Evolutionary conservation across 2,113 vertebrate species (phyloP).

Genomic region (Micromys minutus): DNA sequence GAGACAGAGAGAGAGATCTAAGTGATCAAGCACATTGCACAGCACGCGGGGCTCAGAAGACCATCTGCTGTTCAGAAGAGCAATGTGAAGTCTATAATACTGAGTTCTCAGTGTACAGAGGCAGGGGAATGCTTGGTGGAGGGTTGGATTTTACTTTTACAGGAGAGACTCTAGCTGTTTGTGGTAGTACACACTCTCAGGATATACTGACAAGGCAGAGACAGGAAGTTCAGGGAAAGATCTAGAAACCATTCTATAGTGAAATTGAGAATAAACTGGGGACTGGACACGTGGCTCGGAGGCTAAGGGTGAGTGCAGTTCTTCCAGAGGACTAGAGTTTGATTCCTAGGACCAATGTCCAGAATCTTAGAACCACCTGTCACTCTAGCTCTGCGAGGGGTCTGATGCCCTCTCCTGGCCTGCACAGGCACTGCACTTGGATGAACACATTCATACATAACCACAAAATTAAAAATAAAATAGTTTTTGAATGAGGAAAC

Average conservation of each 20-base stretch:
- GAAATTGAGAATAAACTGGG: not conserved
- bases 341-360: not conserved
- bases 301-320: not conserved
- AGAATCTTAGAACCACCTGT: not conserved
- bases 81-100: not conserved
- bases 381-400: not conserved
- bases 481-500: not conserved
- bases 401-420: too few relatives aligned
- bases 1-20: not conserved
- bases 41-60: not conserved
- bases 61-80: not conserved
- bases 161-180: conserved; percentile 10
- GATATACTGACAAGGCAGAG: not conserved
- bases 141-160: not conserved
- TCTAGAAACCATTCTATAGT: not conserved
- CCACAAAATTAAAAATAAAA: not conserved
- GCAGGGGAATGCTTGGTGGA: not conserved
- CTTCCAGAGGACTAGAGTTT: not conserved
- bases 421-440: not conserved
- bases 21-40: not conserved
- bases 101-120: not conserved
- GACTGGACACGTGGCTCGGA: not conserved
- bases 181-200: fast-evolving
- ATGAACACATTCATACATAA: not conserved
- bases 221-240: not conserved